phyloP scores from a whole-genome alignment of 1,140 invertebrate species.

The Zaprionus ornatus region DNA sequence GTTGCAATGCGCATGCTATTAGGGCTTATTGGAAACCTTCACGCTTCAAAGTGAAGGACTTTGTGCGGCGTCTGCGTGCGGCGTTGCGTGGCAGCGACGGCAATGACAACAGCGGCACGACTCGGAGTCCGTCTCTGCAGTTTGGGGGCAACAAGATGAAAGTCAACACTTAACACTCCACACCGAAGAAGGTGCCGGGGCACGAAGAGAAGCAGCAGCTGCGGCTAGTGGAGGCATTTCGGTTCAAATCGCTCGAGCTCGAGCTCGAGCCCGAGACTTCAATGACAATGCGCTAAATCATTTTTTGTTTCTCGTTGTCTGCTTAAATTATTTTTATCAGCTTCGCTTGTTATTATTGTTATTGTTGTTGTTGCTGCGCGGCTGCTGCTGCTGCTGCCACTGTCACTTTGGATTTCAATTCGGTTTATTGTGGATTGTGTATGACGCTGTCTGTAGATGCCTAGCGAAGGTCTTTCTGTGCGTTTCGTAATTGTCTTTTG shows the following conservation, averaged over 20 bases:
- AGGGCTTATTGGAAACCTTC: slow-evolving; percentile 66
- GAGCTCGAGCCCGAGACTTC: slow-evolving; percentile 34
- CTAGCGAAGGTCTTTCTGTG: slow-evolving; percentile 64
- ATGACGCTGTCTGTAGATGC: slow-evolving; percentile 42
- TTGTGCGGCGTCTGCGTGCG: slow-evolving; percentile 50
- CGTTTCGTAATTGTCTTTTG: slow-evolving; percentile 65
- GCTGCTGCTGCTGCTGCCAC: slow-evolving; percentile 40
- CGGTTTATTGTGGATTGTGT: slow-evolving; percentile 66
- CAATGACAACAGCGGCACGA: slow-evolving; percentile 59
- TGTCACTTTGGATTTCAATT: slow-evolving; percentile 68
- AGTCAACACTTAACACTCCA: slow-evolving; percentile 76
- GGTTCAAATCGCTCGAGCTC: neutral
- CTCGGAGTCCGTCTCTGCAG: slow-evolving; percentile 16
- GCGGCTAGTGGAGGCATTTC: neutral
- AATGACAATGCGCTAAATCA: slow-evolving; percentile 77
- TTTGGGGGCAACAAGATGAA: slow-evolving; percentile 66
- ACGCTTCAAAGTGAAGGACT: slow-evolving; percentile 79
- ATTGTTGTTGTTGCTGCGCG: slow-evolving; percentile 8
- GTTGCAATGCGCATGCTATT: slow-evolving; percentile 24
- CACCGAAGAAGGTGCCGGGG: neutral
- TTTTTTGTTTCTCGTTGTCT: slow-evolving; percentile 24
- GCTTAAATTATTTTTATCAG: slow-evolving; percentile 71
- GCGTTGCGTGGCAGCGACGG: slow-evolving; percentile 41
- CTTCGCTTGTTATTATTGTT: slow-evolving; percentile 28
- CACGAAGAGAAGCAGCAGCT: neutral